Evolutionary conservation across 2,113 vertebrate genomes (phyloP).

Genomic region (Mohoua ochrocephala): DNA sequence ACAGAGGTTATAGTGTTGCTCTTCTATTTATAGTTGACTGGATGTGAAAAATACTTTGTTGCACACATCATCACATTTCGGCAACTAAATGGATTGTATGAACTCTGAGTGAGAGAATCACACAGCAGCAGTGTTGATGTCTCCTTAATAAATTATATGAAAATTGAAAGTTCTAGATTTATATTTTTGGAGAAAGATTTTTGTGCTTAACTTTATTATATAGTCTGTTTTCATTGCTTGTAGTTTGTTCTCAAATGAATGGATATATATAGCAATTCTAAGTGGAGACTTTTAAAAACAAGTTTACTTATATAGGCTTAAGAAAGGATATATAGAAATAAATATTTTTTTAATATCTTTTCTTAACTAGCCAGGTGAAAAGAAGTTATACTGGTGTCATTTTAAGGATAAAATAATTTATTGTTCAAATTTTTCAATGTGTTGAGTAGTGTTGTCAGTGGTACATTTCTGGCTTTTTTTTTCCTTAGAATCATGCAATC

Average conservation of each 20-base stretch:
- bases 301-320: background rate
- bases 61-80: background rate
- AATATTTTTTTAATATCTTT: background rate
- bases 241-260: background rate
- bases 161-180: background rate
- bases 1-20: background rate
- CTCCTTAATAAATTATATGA: background rate
- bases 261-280: background rate
- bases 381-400: background rate
- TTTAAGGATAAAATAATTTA: background rate
- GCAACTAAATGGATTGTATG: background rate
- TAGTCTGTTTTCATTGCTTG: background rate
- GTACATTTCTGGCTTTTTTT: background rate
- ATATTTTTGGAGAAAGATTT: background rate
- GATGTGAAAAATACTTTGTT: background rate
- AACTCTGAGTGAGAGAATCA: background rate
- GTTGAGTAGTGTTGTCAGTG: background rate
- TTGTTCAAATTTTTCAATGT: background rate
- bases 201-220: background rate
- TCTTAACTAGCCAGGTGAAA: background rate
- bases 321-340: background rate
- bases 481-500: background rate
- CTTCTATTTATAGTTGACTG: background rate
- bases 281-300: background rate
- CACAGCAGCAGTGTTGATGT: background rate